These are phyloP conservation scores for Porites australiensis DNA, from an alignment of 64 coral and sea anemone species.

Conservation along the genomic window DNA sequence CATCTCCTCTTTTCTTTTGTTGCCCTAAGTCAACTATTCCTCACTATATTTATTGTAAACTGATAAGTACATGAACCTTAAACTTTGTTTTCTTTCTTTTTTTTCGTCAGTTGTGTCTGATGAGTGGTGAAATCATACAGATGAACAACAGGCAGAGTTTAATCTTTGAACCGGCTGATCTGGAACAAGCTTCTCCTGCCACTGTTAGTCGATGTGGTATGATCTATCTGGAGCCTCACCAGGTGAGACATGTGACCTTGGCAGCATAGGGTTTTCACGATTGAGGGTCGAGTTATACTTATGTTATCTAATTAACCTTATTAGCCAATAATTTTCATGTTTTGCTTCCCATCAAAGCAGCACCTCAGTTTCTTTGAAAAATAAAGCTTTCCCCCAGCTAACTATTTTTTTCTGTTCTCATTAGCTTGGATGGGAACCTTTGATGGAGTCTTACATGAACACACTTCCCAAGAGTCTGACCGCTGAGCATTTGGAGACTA, in stretches of 20 bases:
- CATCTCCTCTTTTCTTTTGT: too few relatives aligned
- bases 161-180: slow-evolving; percentile 97
- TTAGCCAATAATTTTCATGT: too few relatives aligned
- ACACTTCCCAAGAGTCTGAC: slow-evolving; percentile 77
- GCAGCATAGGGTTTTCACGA: too few relatives aligned
- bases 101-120: slow-evolving; percentile 85
- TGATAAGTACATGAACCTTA: not conserved
- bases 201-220: slow-evolving; percentile 99
- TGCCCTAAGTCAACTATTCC: too few relatives aligned
- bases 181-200: slow-evolving; percentile 98
- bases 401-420: not conserved
- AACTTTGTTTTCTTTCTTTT: not conserved
- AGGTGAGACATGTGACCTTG: slow-evolving; percentile 42
- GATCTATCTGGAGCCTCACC: slow-evolving; percentile 98
- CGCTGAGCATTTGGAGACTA: slow-evolving; percentile 88
- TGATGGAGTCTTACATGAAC: slow-evolving; percentile 99
- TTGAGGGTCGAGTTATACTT: too few relatives aligned
- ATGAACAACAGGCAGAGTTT: slow-evolving; percentile 99
- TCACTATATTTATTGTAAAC: too few relatives aligned
- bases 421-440: slow-evolving; percentile 91
- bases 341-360: not conserved
- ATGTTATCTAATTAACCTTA: too few relatives aligned
- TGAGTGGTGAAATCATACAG: slow-evolving; percentile 99
- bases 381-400: not conserved
- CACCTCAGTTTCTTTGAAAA: too few relatives aligned